Conservation (phyloP, 2,797 vertebrate species). For the Craterocephalus amniculus region DNA sequence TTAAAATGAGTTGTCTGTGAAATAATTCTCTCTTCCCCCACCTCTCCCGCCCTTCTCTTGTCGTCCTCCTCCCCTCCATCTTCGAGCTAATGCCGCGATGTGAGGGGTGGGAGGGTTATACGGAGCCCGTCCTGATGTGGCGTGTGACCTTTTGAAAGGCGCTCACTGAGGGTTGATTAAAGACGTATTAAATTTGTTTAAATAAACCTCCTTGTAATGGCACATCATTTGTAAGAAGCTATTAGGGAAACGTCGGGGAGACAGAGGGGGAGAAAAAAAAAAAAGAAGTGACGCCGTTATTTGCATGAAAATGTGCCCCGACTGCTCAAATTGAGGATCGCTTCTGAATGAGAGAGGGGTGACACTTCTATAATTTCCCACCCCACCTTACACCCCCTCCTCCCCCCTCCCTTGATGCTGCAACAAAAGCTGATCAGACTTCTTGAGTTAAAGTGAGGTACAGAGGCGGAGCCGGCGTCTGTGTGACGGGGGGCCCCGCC, state of each 20-base stretch:
- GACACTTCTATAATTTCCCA: constrained; percentile 90
- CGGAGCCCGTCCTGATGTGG: constrained; percentile 92
- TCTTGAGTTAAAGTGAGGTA: constrained; percentile 52
- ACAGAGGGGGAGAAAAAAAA: constrained; percentile 31
- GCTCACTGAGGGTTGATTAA: constrained; percentile 96
- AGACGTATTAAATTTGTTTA: constrained; percentile 99
- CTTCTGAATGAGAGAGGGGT: constrained; percentile 89
- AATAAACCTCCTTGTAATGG: constrained; percentile 99
- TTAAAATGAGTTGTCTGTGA: constrained; percentile 98
- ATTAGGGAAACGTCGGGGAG: constrained; percentile 90
- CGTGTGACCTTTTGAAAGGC: constrained; percentile 99
- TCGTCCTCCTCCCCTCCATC: constrained; percentile 86
- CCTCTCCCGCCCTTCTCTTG: constrained; percentile 78
- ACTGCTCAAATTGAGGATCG: constrained; percentile 86
- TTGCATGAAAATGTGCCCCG: constrained; percentile 96
- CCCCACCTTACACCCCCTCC: not conserved
- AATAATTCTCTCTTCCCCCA: constrained; percentile 93
- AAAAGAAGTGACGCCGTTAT: constrained; percentile 88
- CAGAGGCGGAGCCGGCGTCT: constrained; percentile 61
- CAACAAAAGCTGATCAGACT: constrained; percentile 84
- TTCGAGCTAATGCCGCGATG: constrained; percentile 94
- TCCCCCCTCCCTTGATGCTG: constrained; percentile 17
- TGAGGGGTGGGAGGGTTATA: constrained; percentile 38
- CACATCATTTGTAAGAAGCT: constrained; percentile 99
- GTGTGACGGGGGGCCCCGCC: constrained; percentile 50